Base-by-base conservation (phyloP, 2,888 invertebrate species). In the Alentia gelatinosa region DNA sequence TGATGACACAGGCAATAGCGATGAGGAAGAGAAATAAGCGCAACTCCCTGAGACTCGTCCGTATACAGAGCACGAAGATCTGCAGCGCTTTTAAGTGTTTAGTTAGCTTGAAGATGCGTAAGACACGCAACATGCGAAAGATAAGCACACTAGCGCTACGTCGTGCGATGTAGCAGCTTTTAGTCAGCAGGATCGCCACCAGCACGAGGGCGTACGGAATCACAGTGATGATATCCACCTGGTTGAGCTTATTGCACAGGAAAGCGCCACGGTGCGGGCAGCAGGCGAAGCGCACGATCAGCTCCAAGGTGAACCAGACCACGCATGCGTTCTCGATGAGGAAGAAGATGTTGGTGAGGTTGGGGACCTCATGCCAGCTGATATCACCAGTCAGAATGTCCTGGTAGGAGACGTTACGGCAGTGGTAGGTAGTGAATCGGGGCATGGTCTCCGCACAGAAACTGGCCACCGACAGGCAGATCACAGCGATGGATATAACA, bases 361-460 rank as follows among this genome's bases (percentile, higher is more conserved):
- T 93, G 12, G 93, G 93, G 30, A 91, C 88, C 37, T 89, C 86
- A 0, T 35, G 30, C 39, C 40, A 40, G 42, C n/a, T 19, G 26
- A 79, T 23, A 26, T 50, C 33, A 56, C 83, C 39, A 9, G 15
- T 37, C 5, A 5, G 26, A 15, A 23, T 37, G 19, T 63, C 30
- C 3, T n/a, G 19, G 37, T 37, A 19, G 15, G 40, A 88, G n/a
- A 30, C 9, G 12, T 88, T 93, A 9, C 89, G 88, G 90, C 95
- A 95, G 37, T 93, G 93, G 7, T 90, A 91, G 39, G 93, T 92
- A 15, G 93, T 92, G 91, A 95, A 95, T 50, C 93, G 93, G 3
- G 96, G 96, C n/a, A 96, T 93, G 1, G 96, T 96, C 92, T 96
- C 96, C 91, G 96, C 93, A 91, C 96, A 96, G 93, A 96, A 96